phyloP scores from a whole-genome alignment of 2,888 invertebrate genomes.

The Ochlodes sylvanus region DNA sequence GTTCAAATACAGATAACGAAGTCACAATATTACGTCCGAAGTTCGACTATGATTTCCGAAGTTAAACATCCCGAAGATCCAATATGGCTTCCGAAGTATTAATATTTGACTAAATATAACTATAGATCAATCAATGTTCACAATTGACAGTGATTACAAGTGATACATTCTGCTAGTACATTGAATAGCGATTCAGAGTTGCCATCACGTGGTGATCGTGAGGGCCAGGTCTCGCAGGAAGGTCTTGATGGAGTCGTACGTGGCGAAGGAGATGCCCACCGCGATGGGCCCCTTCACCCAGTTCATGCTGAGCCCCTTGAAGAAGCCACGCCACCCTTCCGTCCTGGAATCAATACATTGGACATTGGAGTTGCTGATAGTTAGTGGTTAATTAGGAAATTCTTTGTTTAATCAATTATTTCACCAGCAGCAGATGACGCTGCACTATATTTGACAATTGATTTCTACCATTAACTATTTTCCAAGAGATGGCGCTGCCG shows the following conservation, averaged over 20 bases:
- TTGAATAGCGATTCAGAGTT: neutral
- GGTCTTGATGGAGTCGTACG: conserved; percentile 93
- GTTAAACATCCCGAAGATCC: neutral
- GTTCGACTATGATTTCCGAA: conserved; percentile 4
- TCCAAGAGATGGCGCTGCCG: too few relatives aligned
- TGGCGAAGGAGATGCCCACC: conserved; percentile 98
- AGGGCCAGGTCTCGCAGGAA: conserved; percentile 76
- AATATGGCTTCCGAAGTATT: conserved; percentile 11
- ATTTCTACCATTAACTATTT: too few relatives aligned
- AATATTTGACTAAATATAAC: neutral
- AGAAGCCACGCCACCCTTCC: conserved; percentile 96
- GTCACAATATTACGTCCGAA: neutral
- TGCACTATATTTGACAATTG: too few relatives aligned
- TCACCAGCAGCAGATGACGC: too few relatives aligned
- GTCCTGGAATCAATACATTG: conserved; percentile 78
- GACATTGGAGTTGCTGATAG: neutral
- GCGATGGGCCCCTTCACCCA: conserved; percentile 98
- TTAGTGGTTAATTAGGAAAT: neutral
- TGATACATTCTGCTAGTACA: neutral
- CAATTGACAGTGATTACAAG: neutral
- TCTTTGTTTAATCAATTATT: too few relatives aligned
- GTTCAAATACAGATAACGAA: neutral
- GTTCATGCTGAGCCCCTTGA: conserved; percentile 99
- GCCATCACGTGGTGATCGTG: conserved; percentile 40
- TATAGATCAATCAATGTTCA: neutral